Percentiles rank a stretch among this genome's conserved stretches.
These are phyloP conservation scores for Sericinus montela DNA, from an alignment of 2,888 invertebrate genomes.

Conservation along the genomic window DNA sequence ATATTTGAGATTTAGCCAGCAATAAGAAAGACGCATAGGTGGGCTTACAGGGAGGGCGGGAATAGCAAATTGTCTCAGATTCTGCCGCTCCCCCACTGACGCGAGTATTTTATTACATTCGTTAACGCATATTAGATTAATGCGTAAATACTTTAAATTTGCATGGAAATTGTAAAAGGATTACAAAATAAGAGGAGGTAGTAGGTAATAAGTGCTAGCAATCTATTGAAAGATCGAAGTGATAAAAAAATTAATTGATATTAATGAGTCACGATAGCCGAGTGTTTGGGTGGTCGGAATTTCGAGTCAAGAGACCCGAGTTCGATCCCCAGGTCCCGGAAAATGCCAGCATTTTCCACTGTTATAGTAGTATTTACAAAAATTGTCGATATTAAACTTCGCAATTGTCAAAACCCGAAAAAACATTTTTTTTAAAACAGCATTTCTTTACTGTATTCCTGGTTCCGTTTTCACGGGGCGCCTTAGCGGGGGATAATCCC, in stretches of 20 bases:
- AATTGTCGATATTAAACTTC: no score
- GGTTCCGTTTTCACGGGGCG: constrained; percentile 40
- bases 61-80: constrained; percentile 76
- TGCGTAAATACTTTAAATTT: constrained; percentile 62
- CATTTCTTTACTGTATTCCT: constrained; percentile 14
- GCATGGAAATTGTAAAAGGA: constrained; percentile 51
- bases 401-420: no score
- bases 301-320: no score
- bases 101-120: constrained; percentile 73
- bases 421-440: background rate
- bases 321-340: no score
- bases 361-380: no score
- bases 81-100: constrained; percentile 48
- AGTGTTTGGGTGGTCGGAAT: no score
- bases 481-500: constrained; percentile 34
- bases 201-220: background rate
- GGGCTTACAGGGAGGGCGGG: constrained; percentile 66
- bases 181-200: constrained; percentile 25
- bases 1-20: constrained; percentile 77
- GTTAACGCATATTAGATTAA: constrained; percentile 74
- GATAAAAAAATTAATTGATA: background rate
- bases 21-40: constrained; percentile 78
- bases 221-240: background rate
- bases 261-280: no score
- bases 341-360: no score